Conservation (phyloP, 1,140 invertebrate genomes). For the Gryllus bimaculatus region DNA sequence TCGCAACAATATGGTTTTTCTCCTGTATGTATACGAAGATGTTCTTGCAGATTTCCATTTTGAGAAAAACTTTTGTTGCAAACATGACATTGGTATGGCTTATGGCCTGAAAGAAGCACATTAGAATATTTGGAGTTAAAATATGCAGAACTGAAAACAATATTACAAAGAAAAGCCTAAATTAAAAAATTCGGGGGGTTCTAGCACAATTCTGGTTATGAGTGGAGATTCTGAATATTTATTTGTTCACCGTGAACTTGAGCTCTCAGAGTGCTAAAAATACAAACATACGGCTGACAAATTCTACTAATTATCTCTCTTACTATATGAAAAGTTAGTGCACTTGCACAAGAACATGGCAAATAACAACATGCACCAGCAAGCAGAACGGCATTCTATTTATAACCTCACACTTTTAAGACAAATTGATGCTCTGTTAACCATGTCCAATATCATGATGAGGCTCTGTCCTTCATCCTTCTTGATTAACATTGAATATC, state of each 20-base stretch:
- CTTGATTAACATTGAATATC: too few relatives aligned
- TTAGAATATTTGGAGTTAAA: neutral
- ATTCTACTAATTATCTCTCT: neutral
- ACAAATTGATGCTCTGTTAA: too few relatives aligned
- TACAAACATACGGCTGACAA: neutral
- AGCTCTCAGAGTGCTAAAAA: neutral
- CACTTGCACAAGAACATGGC: too few relatives aligned
- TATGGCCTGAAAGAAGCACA: conserved; percentile 42
- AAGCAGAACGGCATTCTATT: too few relatives aligned
- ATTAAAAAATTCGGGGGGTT: neutral
- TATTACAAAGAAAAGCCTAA: neutral
- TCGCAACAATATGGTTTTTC: conserved; percentile 55
- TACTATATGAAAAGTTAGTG: too few relatives aligned
- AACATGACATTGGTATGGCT: conserved; percentile 48
- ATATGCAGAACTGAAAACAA: neutral
- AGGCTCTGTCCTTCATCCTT: too few relatives aligned
- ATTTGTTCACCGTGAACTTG: neutral
- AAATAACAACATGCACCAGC: too few relatives aligned
- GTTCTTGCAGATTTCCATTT: conserved; percentile 50
- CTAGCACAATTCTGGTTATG: neutral
- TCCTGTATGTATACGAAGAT: conserved; percentile 48
- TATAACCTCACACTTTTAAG: too few relatives aligned
- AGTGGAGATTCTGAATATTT: neutral
- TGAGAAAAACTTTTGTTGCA: conserved; percentile 52
- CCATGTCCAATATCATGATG: too few relatives aligned